A percentile compares a stretch with the other conserved stretches of the same genome.
phyloP scores from a whole-genome alignment of 2,888 invertebrate species.

The Mesopsocus fuscifrons region DNA sequence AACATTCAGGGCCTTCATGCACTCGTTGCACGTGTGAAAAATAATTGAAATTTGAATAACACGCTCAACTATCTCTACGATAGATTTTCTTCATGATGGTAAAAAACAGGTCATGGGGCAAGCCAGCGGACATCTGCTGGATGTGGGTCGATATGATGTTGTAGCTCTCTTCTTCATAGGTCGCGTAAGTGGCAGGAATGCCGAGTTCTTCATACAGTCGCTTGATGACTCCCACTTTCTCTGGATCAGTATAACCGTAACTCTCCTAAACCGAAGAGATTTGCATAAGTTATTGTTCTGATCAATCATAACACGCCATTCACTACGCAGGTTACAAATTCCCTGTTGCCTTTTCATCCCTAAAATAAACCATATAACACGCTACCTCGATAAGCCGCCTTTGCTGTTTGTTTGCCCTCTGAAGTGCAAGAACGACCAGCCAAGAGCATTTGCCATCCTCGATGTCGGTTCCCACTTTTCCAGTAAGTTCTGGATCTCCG shows the following conservation, averaged over 20 bases:
- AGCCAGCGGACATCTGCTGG: constrained; percentile 60
- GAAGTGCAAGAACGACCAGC: constrained; percentile 76
- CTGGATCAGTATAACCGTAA: constrained; percentile 49
- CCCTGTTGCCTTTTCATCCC: too few species aligned
- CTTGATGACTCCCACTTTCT: constrained; percentile 47
- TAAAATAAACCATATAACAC: too few species aligned
- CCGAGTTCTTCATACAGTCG: constrained; percentile 58
- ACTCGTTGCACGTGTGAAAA: too few species aligned
- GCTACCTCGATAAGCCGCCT: constrained; percentile 43
- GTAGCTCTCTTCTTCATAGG: constrained; percentile 68
- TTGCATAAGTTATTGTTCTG: too few species aligned
- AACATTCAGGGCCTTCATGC: too few species aligned
- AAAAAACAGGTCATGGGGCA: constrained; percentile 65
- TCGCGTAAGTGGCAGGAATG: constrained; percentile 52
- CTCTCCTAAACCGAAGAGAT: constrained; percentile 33
- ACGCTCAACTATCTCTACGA: constrained; percentile 39
- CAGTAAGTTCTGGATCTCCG: constrained; percentile 66
- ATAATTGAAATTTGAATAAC: too few species aligned
- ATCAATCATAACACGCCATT: too few species aligned
- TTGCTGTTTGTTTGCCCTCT: constrained; percentile 51
- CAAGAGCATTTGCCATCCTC: constrained; percentile 93
- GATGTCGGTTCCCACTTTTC: constrained; percentile 84
- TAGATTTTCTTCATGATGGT: constrained; percentile 67
- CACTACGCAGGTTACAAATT: too few species aligned
- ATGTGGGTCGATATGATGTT: constrained; percentile 66